Evolutionary conservation across 2,797 vertebrate genomes (phyloP).

Genomic region (Lagodon rhomboides): DNA sequence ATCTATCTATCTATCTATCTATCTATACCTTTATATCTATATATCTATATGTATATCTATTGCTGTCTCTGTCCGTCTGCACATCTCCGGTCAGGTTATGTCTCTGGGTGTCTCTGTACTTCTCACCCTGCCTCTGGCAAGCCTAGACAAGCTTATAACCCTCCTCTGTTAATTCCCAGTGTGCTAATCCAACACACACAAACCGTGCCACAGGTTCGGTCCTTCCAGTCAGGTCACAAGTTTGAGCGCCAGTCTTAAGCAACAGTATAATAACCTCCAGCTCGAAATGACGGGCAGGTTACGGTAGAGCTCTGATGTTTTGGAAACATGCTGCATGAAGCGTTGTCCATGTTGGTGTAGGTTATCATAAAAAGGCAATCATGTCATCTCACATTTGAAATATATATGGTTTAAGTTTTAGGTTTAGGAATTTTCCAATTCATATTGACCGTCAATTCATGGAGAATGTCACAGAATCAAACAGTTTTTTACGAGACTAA

Average conservation of each 20-base stretch:
- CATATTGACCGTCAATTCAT: neutral
- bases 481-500: neutral
- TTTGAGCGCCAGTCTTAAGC: conserved; percentile 28
- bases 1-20: conserved; percentile 9
- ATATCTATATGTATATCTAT: conserved; percentile 13
- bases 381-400: neutral
- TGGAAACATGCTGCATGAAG: neutral
- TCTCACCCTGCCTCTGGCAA: conserved; percentile 57
- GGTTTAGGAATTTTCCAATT: neutral
- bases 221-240: conserved; percentile 52
- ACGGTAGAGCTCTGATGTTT: neutral
- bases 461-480: neutral
- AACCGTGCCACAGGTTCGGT: conserved; percentile 54
- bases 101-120: conserved; percentile 39
- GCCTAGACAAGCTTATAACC: conserved; percentile 51
- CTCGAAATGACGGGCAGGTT: conserved; percentile 24
- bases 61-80: neutral
- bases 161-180: conserved; percentile 67
- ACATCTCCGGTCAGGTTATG: conserved; percentile 25
- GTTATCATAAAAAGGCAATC: neutral
- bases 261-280: conserved; percentile 14
- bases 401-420: neutral
- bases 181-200: conserved; percentile 60
- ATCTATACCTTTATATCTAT: conserved; percentile 30
- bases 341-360: neutral